Evolutionary conservation across 2,113 vertebrate species (phyloP), one percentile per base, ranked within the genome.

Genomic region (Pomatorhinus ruficollis): DNA sequence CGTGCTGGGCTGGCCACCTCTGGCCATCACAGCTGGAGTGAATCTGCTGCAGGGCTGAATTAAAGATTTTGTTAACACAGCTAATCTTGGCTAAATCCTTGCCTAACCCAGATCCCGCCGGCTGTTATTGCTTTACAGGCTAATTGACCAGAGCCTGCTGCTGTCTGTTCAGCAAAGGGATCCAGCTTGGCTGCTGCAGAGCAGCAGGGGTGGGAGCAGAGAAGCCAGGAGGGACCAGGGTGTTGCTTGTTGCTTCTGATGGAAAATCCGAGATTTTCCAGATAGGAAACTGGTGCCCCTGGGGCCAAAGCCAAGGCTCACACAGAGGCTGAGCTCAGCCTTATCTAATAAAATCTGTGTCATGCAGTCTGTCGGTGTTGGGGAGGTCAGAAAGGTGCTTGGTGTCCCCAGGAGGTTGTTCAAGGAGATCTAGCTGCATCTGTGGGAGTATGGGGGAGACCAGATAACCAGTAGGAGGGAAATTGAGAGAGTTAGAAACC

Each of bases 21-120:
- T 0, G 0, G 22, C 1, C 0, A 28, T 21, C 0, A 0, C 35
- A 66, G 40, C 47, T 44, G 11, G 37, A 78, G 47, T 24, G 44
- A 31, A 59, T 79, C 84, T 64, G 53, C 44, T 30, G 47, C 1
- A 2, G 63, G 53, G 37, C 57, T 80, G 66, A 82, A 50, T 52
- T 25, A 68, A 80, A 42, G 52, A 5, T 42, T 64, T 66, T 56
- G 66, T 70, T 90, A 85, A 88, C 47, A 50, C 12, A 30, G 76
- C 24, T 93, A 33, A 80, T 80, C 66, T 37, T 53, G 68, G 57
- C 54, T 74, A 69, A 83, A 65, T 35, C 77, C 40, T 53, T 44
- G 12, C 72, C 72, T 50, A 59, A 40, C 50, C 42, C 20, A 6
- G 40, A 40, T 77, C 59, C 77, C n/a, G 4, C 54, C 35, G 24